Base-by-base conservation (phyloP, 2,888 invertebrate genomes). In the Campaea margaritaria region DNA sequence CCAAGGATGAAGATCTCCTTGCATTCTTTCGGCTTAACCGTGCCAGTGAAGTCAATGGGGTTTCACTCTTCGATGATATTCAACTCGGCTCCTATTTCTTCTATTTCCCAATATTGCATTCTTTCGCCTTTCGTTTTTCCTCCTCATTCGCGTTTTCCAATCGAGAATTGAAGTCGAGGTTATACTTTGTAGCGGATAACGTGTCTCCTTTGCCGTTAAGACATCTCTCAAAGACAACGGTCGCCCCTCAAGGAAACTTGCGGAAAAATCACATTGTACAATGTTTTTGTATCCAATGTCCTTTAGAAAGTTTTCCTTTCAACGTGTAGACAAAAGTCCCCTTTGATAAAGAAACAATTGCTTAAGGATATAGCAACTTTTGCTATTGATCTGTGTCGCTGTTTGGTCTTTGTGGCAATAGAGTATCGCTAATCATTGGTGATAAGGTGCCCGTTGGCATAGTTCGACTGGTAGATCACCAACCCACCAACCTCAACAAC, bases 281-380 rank as follows among this genome's bases (percentile, higher is more conserved):
- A 39, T 31, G 31, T 31, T 31, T 43, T 43, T 43, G 12, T 43
- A 43, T n/a, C 14, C 43, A 31, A 34, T 46, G 38, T 45, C 45
- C 38, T 48, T 38, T 38, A 0, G 36, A 36, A 45, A 47, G 38
- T 48, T 46, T 16, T 46, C 16, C 28, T 41, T 49, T 27, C 39
- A 49, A 38, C 13, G n/a, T 27, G n/a, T 27, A 41, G 49, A 49
- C 49, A 49, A 49, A 41, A 49, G 39, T 49, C 34, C 41, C 34
- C 41, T 49, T 39, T 41, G 41, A 13, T 49, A 14, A 46, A 14
- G 41, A 41, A 49, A 49, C 14, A 11, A 41, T 39, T 48, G 48
- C 21, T 38, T 38, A 21, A 14, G 34, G 16, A 41, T 41, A 21
- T 21, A 21, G 3, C 1, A 27, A 27, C 28, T 12, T 41, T 49